Conservation (phyloP, 2,888 invertebrate genomes). For the Hypena proboscidalis region DNA sequence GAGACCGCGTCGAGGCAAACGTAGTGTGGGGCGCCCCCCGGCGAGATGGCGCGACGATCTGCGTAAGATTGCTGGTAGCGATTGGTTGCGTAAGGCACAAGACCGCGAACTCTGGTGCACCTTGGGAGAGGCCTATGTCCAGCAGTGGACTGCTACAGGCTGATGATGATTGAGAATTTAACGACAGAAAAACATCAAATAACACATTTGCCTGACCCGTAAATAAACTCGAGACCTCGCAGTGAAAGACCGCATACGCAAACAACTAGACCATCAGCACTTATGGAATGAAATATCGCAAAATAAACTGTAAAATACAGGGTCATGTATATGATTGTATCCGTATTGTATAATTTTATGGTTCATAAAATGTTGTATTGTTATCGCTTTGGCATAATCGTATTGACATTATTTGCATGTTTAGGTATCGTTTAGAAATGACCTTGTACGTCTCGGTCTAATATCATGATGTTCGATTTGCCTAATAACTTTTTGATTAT, state of each 20-base stretch:
- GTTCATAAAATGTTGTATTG: conserved; percentile 57
- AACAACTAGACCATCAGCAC: conserved; percentile 41
- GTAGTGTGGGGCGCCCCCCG: too few relatives aligned
- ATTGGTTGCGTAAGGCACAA: too few relatives aligned
- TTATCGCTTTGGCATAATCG: conserved; percentile 42
- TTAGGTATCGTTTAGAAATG: conserved; percentile 38
- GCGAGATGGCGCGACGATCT: too few relatives aligned
- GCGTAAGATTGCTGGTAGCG: too few relatives aligned
- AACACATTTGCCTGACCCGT: too few relatives aligned
- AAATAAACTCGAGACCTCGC: too few relatives aligned
- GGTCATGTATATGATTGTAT: conserved; percentile 35
- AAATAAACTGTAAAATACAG: conserved; percentile 29
- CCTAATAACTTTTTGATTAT: conserved; percentile 43
- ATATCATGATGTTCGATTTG: conserved; percentile 33
- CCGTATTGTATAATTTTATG: conserved; percentile 52
- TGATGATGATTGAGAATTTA: too few relatives aligned
- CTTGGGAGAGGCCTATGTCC: too few relatives aligned
- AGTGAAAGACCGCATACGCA: conserved; percentile 27
- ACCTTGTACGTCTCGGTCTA: conserved; percentile 21
- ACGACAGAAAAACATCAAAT: too few relatives aligned
- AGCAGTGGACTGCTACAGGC: too few relatives aligned
- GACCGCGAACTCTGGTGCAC: too few relatives aligned
- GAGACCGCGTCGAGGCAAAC: too few relatives aligned
- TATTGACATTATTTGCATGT: conserved; percentile 53
- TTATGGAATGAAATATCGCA: conserved; percentile 52